Base-by-base conservation (phyloP, 2,797 vertebrate species). In the Naso thynnoides region DNA sequence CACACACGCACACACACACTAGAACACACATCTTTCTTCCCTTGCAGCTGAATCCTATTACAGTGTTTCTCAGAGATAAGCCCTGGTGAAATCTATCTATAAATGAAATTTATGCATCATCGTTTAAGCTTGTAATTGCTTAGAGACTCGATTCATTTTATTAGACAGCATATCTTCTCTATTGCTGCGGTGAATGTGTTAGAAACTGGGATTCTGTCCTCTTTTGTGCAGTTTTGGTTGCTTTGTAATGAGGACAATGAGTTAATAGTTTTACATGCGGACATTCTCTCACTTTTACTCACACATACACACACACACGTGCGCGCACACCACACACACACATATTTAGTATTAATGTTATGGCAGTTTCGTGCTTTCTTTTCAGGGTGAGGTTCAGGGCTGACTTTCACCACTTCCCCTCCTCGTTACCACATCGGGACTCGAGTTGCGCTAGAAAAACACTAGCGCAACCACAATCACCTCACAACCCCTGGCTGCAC, bases 381-480 rank as follows among this genome's bases (percentile, higher is more conserved):
- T 90, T 87, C 67, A 76, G 85, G 79, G 79, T 88, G 70, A 88
- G 86, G 81, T 86, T 89, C 76, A 72, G 76, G 66, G 75, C 76
- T 85, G 66, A 86, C 79, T 84, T 88, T 91, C 84, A 90, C 88
- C 89, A 90, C 88, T 91, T 91, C 90, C 90, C 77, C 52, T 82
- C 73, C 72, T 65, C 19, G 61, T 91, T 89, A 90, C 91, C 89
- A 90, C 87, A 89, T 76, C 38, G 83, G 71, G 83, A 86, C 87
- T 88, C 59, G 5, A 77, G 80, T 85, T 90, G 82, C 70, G 15
- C 86, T 79, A 83, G 50, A 85, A 85, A 91, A 88, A 92, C 81
- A 90, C 65, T 67, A 86, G 75, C 19, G 36, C 58, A 69, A 89
- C 88, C 87, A 70, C 89, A 88, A 63, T 76, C 72, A 83, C 70